phyloP scores from a whole-genome alignment of 2,797 vertebrate genomes.

The Molossus molossus region DNA sequence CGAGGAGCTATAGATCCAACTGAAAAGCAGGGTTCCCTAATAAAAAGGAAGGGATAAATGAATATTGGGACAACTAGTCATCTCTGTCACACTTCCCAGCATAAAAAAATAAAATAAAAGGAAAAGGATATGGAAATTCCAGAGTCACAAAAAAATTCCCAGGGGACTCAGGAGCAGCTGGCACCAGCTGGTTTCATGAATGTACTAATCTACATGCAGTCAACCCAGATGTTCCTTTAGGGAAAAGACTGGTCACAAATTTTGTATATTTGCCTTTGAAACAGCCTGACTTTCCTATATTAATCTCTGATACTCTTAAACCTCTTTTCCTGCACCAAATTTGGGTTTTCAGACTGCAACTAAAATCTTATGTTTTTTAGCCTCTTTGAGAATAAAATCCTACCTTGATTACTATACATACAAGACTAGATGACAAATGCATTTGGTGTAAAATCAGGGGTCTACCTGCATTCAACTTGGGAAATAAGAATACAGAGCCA shows the following conservation, averaged over 20 bases:
- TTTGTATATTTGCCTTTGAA: conserved; percentile 12
- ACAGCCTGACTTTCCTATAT: background rate
- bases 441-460: conserved; percentile 35
- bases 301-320: background rate
- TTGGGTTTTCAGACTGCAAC: background rate
- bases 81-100: background rate
- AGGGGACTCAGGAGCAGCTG: background rate
- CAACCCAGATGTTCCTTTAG: conserved; percentile 3
- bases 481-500: conserved; percentile 62
- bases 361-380: conserved; percentile 27
- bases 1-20: background rate
- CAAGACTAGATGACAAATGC: background rate
- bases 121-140: background rate
- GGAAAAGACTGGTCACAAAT: background rate
- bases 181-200: background rate
- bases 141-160: conserved; percentile 11
- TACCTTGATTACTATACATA: background rate
- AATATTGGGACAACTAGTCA: conserved; percentile 4
- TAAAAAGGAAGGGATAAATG: background rate
- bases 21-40: conserved; percentile 20
- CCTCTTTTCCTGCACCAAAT: background rate
- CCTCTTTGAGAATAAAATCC: conserved; percentile 12
- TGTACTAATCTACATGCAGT: background rate
- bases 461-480: background rate
- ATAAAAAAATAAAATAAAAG: background rate